Conservation (phyloP, 1,140 invertebrate species). For the Danaus melanippus region DNA sequence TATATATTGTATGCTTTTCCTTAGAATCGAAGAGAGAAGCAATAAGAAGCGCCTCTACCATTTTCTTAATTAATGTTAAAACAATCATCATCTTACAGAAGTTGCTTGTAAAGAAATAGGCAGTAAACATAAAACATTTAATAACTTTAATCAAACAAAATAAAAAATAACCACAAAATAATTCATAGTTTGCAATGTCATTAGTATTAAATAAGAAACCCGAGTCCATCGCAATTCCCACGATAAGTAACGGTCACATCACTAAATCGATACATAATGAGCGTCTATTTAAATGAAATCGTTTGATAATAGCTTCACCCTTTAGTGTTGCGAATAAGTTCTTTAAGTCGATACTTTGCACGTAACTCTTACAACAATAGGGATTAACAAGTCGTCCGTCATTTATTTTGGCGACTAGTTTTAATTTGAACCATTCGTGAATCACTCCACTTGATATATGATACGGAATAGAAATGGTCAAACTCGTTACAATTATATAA, state of each 20-base stretch:
- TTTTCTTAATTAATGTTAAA: too few relatives aligned
- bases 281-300: slow-evolving; percentile 14
- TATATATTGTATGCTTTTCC: too few relatives aligned
- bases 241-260: slow-evolving; percentile 13
- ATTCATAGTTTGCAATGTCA: too few relatives aligned
- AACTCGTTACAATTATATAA: slow-evolving; percentile 24
- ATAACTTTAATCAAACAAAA: too few relatives aligned
- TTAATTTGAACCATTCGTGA: slow-evolving; percentile 23
- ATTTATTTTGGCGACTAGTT: slow-evolving; percentile 23
- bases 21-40: too few relatives aligned
- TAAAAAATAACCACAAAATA: too few relatives aligned
- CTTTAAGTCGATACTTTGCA: slow-evolving; percentile 37
- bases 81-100: too few relatives aligned
- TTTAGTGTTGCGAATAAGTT: slow-evolving; percentile 24
- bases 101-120: too few relatives aligned
- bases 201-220: not conserved
- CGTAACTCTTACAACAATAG: slow-evolving; percentile 26
- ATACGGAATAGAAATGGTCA: slow-evolving; percentile 20
- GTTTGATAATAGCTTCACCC: slow-evolving; percentile 10
- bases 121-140: too few relatives aligned
- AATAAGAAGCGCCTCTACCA: too few relatives aligned
- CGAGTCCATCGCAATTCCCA: slow-evolving; percentile 9
- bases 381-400: slow-evolving; percentile 49
- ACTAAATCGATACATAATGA: slow-evolving; percentile 15
- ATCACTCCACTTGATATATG: slow-evolving; percentile 27